phyloP scores from a whole-genome alignment of 2,797 vertebrate species.

The Arrhamphus sclerolepis region DNA sequence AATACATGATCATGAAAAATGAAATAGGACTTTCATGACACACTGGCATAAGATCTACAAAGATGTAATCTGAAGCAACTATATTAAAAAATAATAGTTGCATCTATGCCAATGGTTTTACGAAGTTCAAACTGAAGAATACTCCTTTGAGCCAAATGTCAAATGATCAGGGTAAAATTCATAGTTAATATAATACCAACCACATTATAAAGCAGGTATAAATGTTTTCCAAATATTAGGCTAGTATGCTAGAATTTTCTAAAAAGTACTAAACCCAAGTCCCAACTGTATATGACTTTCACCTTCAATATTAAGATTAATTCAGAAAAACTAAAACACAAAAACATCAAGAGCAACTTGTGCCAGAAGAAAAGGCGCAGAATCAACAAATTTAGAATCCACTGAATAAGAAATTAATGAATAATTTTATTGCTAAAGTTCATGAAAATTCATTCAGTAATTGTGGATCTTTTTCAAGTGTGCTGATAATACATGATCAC shows the following conservation, averaged over 20 bases:
- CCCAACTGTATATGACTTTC: too few species aligned
- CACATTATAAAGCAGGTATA: background rate
- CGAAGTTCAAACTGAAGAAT: background rate
- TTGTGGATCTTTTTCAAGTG: too few species aligned
- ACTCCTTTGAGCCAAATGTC: background rate
- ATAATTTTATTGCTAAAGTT: too few species aligned
- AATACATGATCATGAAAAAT: slow-evolving; percentile 12
- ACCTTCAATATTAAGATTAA: background rate
- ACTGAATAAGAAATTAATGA: too few species aligned
- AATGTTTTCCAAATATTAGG: background rate
- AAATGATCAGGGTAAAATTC: background rate
- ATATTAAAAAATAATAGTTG: too few species aligned
- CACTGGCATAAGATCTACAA: background rate
- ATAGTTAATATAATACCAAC: background rate
- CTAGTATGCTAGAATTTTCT: background rate
- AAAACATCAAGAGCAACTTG: too few species aligned
- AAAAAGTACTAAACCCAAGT: background rate
- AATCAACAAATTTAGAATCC: too few species aligned
- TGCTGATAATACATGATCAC: too few species aligned
- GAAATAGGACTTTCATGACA: background rate
- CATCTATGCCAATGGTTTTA: background rate
- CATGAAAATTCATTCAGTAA: too few species aligned
- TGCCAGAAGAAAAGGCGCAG: too few species aligned
- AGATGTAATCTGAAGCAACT: background rate
- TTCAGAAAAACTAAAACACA: background rate